Evolutionary conservation across 2,797 vertebrate genomes (phyloP).

Genomic region (Potorous gilbertii): DNA sequence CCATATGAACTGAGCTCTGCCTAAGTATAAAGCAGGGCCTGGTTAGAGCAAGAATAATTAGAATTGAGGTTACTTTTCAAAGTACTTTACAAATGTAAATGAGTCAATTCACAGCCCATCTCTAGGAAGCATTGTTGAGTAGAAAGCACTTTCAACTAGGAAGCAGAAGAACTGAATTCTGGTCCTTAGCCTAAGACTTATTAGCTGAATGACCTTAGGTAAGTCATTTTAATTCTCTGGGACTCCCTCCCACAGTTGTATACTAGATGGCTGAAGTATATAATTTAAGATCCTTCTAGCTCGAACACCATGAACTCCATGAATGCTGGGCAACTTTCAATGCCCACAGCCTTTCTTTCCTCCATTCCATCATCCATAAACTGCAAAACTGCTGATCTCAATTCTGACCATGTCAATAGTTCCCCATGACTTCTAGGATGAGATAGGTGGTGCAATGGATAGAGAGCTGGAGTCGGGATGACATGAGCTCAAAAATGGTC

Average conservation of each 20-base stretch:
- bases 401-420: neutral
- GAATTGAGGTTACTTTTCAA: neutral
- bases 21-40: neutral
- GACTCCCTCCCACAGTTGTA: neutral
- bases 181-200: neutral
- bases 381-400: neutral
- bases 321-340: neutral
- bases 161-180: neutral
- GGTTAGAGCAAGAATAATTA: neutral
- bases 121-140: neutral
- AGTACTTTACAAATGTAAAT: slow-evolving; percentile 1
- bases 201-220: neutral
- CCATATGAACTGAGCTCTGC: neutral
- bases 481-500: neutral
- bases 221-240: neutral
- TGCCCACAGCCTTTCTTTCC: neutral
- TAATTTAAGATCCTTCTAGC: too few relatives aligned
- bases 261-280: neutral
- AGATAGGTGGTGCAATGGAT: neutral
- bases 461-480: neutral
- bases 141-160: neutral
- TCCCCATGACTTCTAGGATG: neutral
- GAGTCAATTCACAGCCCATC: neutral
- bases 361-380: neutral
- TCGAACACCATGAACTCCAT: too few relatives aligned